Evolutionary conservation across 2,888 invertebrate species (phyloP).

Genomic region (Mimumesa dahlbomi): DNA sequence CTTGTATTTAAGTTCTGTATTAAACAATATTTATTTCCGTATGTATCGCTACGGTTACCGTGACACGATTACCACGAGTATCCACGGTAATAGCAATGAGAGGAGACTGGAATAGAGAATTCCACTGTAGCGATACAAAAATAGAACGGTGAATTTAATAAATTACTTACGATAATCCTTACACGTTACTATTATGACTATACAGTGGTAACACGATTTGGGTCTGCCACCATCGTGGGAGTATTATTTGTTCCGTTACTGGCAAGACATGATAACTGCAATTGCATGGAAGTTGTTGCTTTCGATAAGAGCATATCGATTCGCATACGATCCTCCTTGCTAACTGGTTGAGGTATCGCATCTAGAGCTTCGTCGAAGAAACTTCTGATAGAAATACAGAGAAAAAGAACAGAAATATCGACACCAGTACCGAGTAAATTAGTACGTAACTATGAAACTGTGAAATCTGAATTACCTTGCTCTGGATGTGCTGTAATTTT

Average conservation of each 20-base stretch:
- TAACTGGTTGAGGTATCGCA: slow-evolving; percentile 86
- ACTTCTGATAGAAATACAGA: slow-evolving; percentile 31
- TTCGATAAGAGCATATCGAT: slow-evolving; percentile 74
- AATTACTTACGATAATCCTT: slow-evolving; percentile 34
- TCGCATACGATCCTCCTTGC: slow-evolving; percentile 81
- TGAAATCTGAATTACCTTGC: slow-evolving; percentile 82
- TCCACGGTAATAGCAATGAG: slow-evolving; percentile 8
- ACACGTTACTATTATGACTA: slow-evolving; percentile 31
- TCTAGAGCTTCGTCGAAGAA: slow-evolving; percentile 91
- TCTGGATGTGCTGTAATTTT: slow-evolving; percentile 84
- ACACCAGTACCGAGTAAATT: not conserved
- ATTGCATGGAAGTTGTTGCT: slow-evolving; percentile 73
- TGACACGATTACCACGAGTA: slow-evolving; percentile 9
- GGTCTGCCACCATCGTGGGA: slow-evolving; percentile 39
- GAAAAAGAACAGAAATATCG: not conserved
- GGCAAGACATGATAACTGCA: slow-evolving; percentile 75
- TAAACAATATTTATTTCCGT: slow-evolving; percentile 33
- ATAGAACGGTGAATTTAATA: slow-evolving; percentile 10
- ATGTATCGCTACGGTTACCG: slow-evolving; percentile 7
- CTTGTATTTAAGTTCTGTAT: slow-evolving; percentile 18
- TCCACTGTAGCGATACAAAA: slow-evolving; percentile 9
- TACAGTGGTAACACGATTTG: slow-evolving; percentile 60
- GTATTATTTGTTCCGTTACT: slow-evolving; percentile 46
- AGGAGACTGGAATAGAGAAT: slow-evolving; percentile 18
- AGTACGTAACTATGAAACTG: not conserved